Evolutionary conservation across 2,888 invertebrate species (phyloP), one percentile per base, ranked within the genome.

Genomic region (Drosophila ezoana): DNA sequence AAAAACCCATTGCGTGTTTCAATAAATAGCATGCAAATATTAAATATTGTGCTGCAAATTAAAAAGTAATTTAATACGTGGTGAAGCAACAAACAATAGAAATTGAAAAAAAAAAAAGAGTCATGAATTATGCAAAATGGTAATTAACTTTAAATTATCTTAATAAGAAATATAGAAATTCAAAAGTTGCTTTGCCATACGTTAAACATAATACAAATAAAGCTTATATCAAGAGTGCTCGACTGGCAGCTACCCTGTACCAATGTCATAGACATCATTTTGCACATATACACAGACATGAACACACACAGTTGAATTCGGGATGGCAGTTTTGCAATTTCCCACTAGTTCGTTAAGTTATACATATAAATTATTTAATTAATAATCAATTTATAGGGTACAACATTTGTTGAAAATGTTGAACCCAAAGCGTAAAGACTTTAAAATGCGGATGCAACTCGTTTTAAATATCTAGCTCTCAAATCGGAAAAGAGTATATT

Each of bases 41-140:
- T 11, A 14, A 54, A 37, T 20, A 37, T 13, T 33, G 20, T 4
- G 23, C 10, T 10, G 28, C 41, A 48, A 28, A 37, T 48, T 37
- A 44, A 48, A 60, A 41, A 43, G 18, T 48, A 11, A 33, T 35
- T 56, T 32, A 40, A 33, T 10, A 33, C 11, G 32, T 44, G 20
- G 35, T 16, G 13, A 18, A 18, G 20, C 37, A 37, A n/a, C 4
- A 18, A 52, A 28, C 1, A n/a, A 32, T 11, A 11, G 11, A 14
- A 13, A 45, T 13, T 10, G 10, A 10, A 45, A 45, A 38, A 14
- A 20, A 6, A 53, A 1, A 35, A n/a, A n/a, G n/a, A 2, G 18
- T 20, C 10, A 47, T 47, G 16, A 41, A 32, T 53, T 41, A 63
- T 63, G 44, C 11, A 63, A 33, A 37, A 40, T n/a, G 37, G 3